Conservation (phyloP, 2,797 vertebrate genomes). For the Poecilia picta region DNA sequence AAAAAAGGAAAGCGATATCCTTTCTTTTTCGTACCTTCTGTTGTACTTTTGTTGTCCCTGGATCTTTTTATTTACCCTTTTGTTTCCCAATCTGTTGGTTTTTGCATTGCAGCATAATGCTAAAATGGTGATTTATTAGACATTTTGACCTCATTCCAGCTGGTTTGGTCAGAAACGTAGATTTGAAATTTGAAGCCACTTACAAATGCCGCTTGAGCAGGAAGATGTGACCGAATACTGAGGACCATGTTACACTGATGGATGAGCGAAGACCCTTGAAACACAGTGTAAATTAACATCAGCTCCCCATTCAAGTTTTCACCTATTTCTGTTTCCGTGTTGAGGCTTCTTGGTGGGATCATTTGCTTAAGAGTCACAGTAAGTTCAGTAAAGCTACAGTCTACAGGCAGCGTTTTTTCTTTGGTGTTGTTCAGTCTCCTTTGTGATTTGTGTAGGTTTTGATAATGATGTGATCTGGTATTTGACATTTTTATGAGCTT, state of each 20-base stretch:
- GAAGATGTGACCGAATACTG: conserved; percentile 29
- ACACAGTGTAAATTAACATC: conserved; percentile 43
- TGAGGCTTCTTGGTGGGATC: conserved; percentile 59
- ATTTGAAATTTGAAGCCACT: conserved; percentile 37
- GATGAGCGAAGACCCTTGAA: conserved; percentile 38
- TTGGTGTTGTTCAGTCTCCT: conserved; percentile 59
- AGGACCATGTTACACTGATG: conserved; percentile 60
- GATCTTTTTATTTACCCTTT: conserved; percentile 22
- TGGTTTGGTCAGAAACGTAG: conserved; percentile 23
- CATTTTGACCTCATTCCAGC: conserved; percentile 61
- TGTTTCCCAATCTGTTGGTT: conserved; percentile 31
- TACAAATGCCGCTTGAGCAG: conserved; percentile 16
- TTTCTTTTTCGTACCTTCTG: conserved; percentile 74
- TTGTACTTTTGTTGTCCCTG: conserved; percentile 58
- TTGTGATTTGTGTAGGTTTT: conserved; percentile 63
- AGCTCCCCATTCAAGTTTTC: conserved; percentile 18
- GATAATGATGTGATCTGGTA: conserved; percentile 52
- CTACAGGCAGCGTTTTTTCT: conserved; percentile 46
- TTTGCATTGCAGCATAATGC: conserved; percentile 69
- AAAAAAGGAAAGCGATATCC: conserved; percentile 59
- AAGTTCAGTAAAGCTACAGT: conserved; percentile 58
- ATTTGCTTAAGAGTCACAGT: conserved; percentile 61
- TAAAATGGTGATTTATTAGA: conserved; percentile 64
- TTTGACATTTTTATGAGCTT: conserved; percentile 44
- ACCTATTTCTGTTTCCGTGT: conserved; percentile 60